A percentile compares a stretch with the other conserved stretches of the same genome.
These are phyloP conservation scores for Linyphia triangularis DNA, from an alignment of 2,888 invertebrate genomes.

Conservation along the genomic window DNA sequence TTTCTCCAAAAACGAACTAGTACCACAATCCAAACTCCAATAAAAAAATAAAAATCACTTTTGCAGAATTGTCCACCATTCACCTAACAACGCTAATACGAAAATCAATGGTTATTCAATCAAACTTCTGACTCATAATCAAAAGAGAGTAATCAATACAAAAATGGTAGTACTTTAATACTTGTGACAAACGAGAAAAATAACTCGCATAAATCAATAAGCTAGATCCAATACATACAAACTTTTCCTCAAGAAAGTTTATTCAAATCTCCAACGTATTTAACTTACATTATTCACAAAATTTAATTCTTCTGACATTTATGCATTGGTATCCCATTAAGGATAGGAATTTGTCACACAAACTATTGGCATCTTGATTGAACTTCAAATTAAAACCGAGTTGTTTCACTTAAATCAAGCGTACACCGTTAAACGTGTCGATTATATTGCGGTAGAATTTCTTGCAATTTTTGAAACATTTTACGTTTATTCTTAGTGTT, in stretches of 20 bases:
- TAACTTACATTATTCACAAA: neutral
- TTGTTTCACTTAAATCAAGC: no score
- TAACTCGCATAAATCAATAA: neutral
- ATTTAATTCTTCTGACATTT: neutral
- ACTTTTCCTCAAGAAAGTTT: neutral
- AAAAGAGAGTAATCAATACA: neutral
- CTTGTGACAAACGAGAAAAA: neutral
- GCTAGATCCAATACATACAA: neutral
- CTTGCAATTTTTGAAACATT: no score
- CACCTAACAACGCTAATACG: neutral
- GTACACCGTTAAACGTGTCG: no score
- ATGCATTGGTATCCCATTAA: neutral
- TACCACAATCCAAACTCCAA: no score
- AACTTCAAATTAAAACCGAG: no score
- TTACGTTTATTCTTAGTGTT: no score
- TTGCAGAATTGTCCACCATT: no score
- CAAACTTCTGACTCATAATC: neutral
- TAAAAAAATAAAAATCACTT: no score
- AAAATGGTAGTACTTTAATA: neutral
- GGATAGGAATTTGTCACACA: no score
- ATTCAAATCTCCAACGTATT: neutral
- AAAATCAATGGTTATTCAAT: neutral
- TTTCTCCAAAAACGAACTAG: no score
- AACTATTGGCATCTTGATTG: no score
- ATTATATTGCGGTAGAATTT: no score